Percentiles rank a stretch among this genome's conserved stretches.
These are phyloP conservation scores for Sciurus niger DNA, from an alignment of 2,113 vertebrate genomes.

Conservation along the genomic window DNA sequence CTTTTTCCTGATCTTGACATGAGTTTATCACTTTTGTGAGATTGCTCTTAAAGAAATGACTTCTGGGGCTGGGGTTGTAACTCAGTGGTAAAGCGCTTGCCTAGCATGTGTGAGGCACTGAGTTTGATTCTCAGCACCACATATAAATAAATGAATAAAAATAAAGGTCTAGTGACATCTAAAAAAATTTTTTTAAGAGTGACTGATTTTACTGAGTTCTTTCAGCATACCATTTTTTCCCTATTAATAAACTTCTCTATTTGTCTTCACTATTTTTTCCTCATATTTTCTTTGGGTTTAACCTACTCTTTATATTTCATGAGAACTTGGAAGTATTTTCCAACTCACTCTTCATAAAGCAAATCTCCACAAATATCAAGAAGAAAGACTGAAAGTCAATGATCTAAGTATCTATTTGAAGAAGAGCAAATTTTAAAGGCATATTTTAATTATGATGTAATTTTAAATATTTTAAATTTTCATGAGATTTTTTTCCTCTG, in stretches of 20 bases:
- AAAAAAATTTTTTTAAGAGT: too few relatives aligned
- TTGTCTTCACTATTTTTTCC: constrained; percentile 7
- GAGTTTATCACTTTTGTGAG: background rate
- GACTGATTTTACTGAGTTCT: background rate
- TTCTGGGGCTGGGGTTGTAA: too few relatives aligned
- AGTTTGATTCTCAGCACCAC: too few relatives aligned
- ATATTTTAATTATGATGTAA: background rate
- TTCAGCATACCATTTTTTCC: background rate
- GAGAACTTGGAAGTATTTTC: background rate
- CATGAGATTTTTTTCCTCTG: background rate
- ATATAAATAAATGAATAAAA: too few relatives aligned
- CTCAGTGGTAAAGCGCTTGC: too few relatives aligned
- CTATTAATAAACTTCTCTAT: background rate
- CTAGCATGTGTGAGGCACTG: too few relatives aligned
- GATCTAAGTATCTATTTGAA: background rate
- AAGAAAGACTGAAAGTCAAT: background rate
- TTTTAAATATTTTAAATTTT: background rate
- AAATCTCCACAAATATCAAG: background rate
- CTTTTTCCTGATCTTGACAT: background rate
- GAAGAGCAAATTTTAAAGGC: background rate
- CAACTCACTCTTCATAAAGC: background rate
- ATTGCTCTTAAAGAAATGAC: background rate
- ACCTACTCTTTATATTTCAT: background rate
- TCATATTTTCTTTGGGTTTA: background rate
- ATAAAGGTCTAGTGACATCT: too few relatives aligned